Conservation (phyloP, 1,140 invertebrate species). For the Acromyrmex heyeri region DNA sequence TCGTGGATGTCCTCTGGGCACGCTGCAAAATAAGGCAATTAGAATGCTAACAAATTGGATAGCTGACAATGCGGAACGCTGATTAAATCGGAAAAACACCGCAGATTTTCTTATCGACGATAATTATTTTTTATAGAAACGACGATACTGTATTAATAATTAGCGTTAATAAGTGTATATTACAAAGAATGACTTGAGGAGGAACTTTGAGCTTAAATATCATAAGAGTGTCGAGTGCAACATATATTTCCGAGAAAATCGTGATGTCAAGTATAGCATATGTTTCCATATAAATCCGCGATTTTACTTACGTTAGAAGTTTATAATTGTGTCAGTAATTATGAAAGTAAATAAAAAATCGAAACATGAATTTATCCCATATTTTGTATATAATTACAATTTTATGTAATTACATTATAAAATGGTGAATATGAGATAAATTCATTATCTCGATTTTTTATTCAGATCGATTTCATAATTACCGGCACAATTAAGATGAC, state of each 20-base stretch:
- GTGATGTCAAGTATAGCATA: neutral
- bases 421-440: no score
- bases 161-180: slow-evolving; percentile 1
- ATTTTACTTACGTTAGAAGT: neutral
- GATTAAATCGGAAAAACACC: slow-evolving; percentile 39
- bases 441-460: no score
- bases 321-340: neutral
- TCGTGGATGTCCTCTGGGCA: neutral
- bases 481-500: no score
- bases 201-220: neutral
- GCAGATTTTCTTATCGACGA: slow-evolving; percentile 4
- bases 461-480: no score
- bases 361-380: no score
- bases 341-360: no score
- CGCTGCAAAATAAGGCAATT: neutral
- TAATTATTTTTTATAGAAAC: slow-evolving; percentile 44
- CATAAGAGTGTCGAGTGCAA: neutral
- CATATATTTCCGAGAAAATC: neutral
- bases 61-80: slow-evolving; percentile 31
- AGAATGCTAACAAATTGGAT: slow-evolving; percentile 9
- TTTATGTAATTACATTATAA: no score
- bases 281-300: neutral
- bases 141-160: slow-evolving; percentile 24
- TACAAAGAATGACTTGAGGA: neutral
- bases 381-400: no score